These are phyloP conservation scores for Cochlearius cochlearius DNA, from an alignment of 2,113 vertebrate species.

Conservation along the genomic window DNA sequence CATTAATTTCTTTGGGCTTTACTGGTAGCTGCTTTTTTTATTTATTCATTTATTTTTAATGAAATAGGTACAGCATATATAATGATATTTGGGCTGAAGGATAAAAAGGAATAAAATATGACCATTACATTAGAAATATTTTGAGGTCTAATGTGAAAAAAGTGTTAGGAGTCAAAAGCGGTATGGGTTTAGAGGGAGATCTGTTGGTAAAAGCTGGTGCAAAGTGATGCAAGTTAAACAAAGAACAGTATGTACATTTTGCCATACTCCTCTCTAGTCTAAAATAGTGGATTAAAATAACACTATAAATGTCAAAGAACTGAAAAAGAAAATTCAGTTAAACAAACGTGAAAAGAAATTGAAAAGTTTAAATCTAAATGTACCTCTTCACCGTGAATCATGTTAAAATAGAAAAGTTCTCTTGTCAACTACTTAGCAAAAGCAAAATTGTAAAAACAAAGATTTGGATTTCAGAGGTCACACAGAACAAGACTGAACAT, in stretches of 20 bases:
- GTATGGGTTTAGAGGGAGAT: not conserved
- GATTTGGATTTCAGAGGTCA: not conserved
- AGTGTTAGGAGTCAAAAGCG: not conserved
- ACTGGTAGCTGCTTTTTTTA: not conserved
- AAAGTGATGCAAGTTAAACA: not conserved
- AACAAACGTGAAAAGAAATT: not conserved
- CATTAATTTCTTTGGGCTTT: not conserved
- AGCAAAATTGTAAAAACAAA: not conserved
- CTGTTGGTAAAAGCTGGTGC: not conserved
- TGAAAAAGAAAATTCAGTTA: not conserved
- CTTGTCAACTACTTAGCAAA: not conserved
- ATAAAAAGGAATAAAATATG: slow-evolving; percentile 9
- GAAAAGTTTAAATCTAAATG: not conserved
- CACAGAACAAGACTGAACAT: not conserved
- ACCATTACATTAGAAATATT: not conserved
- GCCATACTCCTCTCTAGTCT: not conserved
- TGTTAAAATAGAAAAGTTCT: not conserved
- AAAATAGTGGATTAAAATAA: not conserved
- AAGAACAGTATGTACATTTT: not conserved
- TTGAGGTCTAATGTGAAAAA: not conserved
- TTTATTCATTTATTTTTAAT: not conserved
- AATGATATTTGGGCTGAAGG: not conserved
- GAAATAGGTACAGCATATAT: not conserved
- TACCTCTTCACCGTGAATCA: not conserved
- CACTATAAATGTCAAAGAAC: not conserved